Base-by-base conservation (phyloP, 2,888 invertebrate genomes). In the Buathra laborator region DNA sequence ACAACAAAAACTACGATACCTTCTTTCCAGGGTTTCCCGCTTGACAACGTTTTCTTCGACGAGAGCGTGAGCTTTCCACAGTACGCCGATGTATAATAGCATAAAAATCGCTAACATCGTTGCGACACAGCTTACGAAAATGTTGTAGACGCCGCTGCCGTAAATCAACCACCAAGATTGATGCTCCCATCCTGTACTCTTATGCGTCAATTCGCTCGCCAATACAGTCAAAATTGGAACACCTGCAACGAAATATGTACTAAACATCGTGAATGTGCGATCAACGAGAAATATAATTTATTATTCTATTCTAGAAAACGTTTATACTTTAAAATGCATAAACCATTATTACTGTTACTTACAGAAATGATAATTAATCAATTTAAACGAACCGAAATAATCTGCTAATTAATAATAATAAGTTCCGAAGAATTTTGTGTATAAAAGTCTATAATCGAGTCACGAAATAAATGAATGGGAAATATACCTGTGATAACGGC, bases 21-120 rank as follows among this genome's bases (percentile, higher is more conserved):
- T 94, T 24, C 90, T 86, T 85, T 92, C 91, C 83, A 94, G 92
- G 7, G 91, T 91, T 84, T 93, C 92, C 53, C 90, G 93, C 83
- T 94, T 94, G 84, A 93, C 89, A 43, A 93, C 86, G 37, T 92
- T 92, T 82, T 92, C 91, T n/a, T 91, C 88, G 48, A 92, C 89
- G 6, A 93, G 89, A 44, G 90, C 89, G 32, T 90, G 91, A 46
- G 92, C 92, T 83, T 93, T 93, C 72, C 92, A 91, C 19, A 96
- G 95, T 37, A 97, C 96, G 89, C 96, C 96, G 88, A 96, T 94
- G 86, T 96, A 96, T 76, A 97, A 94, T 74, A 96, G 95, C 62
- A 96, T 94, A 91, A 97, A 97, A 68, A 97, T 95, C 48, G 95
- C 92, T 53, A 96, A 94, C 90, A 97, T 96, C 81, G 97, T 95